Evolutionary conservation across 2,888 invertebrate species (phyloP), one percentile per base, ranked within the genome.

Genomic region (Corbicula japonica): DNA sequence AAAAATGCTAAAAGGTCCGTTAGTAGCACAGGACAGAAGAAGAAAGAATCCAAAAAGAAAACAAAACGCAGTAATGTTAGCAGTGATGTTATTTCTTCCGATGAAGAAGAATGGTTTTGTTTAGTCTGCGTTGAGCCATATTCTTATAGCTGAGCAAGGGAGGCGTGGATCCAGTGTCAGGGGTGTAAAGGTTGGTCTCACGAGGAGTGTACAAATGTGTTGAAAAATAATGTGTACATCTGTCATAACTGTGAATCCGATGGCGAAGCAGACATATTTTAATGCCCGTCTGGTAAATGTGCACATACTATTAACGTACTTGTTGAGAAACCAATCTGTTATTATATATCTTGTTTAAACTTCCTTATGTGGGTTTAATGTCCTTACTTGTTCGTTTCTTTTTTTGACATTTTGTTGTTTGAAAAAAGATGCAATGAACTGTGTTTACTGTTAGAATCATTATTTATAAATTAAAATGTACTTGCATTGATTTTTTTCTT

Each of bases 101-200:
- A 75, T 68, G 74, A 74, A 62, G 75, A 75, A 1, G 68, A 75
- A 56, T 69, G 69, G 21, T 69, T 44, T 46, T 75, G 75, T 30
- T 52, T 74, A 32, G 61, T 74, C 6, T 75, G 61, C 35, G 35
- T 68, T 15, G 68, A 75, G 44, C 68, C 75, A 2, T 75, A 61
- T 32, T 68, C 68, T 8, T 69, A 75, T 28, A 75, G 69, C 18
- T 62, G 61, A 10, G 30, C 61, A 15, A 6, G 71, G 23, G 71
- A 71, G 52, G 48, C 34, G 10, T 62, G 56, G 69, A 69, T 75
- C 18, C 61, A 75, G 38, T 75, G 75, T 23, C 69, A 62, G 61
- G 35, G 32, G 6, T 75, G 75, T 44, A 75, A 68, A 44, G 34
- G 26, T 23, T 75, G 68, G 75, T 52, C 69, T 26, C 69, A 75